These are phyloP conservation scores for Ptychadena robeensis DNA, from an alignment of 2,797 vertebrate species.

Conservation along the genomic window DNA sequence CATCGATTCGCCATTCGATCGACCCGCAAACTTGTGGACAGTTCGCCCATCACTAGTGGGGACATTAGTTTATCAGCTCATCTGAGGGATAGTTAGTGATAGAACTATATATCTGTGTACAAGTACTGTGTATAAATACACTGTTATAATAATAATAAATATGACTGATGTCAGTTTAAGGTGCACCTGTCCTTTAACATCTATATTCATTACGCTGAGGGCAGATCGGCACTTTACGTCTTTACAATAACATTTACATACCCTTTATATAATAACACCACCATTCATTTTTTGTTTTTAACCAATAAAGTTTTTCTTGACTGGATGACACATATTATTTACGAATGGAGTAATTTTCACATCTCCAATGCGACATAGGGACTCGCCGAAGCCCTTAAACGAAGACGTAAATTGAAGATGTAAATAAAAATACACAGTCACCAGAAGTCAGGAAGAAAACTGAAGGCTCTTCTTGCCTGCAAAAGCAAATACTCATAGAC, in stretches of 20 bases:
- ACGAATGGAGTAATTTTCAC: not conserved
- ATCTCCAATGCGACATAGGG: not conserved
- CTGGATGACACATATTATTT: not conserved
- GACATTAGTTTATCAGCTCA: no score
- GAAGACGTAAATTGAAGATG: not conserved
- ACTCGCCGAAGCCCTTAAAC: not conserved
- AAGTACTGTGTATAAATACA: no score
- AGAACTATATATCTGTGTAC: no score
- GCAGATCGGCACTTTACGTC: not conserved
- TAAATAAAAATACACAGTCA: conserved; percentile 27
- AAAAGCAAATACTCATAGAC: conserved; percentile 70
- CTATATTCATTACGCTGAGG: not conserved
- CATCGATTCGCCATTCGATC: no score
- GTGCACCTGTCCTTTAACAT: not conserved
- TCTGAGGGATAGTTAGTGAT: no score
- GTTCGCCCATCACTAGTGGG: no score
- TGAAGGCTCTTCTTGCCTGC: conserved; percentile 66
- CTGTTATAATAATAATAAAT: no score
- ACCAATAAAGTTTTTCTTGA: not conserved
- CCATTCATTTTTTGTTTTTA: not conserved
- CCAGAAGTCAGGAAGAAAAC: conserved; percentile 33
- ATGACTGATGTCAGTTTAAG: not conserved
- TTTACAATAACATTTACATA: conserved; percentile 3
- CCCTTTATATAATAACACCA: not conserved
- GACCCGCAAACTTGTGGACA: no score